Percentiles rank a stretch among this genome's conserved stretches.
Evolutionary conservation across 1,140 invertebrate genomes (phyloP).

Genomic region (Pentalonia nigronervosa): DNA sequence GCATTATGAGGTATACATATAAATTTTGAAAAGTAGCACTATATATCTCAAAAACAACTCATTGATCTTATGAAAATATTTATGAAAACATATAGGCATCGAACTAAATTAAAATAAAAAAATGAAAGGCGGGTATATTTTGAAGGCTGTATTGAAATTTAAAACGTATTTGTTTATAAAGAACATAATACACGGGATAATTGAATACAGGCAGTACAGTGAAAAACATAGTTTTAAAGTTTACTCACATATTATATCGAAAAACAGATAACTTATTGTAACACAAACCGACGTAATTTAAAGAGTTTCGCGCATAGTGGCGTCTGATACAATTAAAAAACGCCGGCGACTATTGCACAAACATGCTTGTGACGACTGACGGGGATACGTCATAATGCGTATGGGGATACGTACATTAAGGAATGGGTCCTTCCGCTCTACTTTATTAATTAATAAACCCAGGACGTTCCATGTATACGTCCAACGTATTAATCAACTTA

Average conservation of each 20-base stretch:
- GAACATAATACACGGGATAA: not conserved
- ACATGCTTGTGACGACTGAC: not conserved
- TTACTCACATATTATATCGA: not conserved
- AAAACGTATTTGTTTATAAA: not conserved
- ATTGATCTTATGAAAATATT: not conserved
- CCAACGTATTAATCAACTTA: not conserved
- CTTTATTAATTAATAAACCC: not conserved
- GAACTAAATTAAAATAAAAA: not conserved
- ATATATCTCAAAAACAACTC: not conserved
- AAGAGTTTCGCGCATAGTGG: not conserved
- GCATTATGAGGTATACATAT: not conserved
- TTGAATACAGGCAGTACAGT: not conserved
- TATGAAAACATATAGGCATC: not conserved
- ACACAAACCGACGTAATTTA: not conserved
- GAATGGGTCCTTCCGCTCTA: not conserved
- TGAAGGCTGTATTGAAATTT: not conserved
- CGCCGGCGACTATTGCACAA: not conserved
- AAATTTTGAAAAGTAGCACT: not conserved
- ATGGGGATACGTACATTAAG: not conserved
- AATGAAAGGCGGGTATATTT: not conserved
- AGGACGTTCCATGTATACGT: not conserved
- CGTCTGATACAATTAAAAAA: not conserved
- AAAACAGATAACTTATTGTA: not conserved
- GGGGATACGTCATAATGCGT: too few species aligned
- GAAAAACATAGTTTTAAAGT: not conserved